Percentiles rank a stretch among this genome's conserved stretches.
Conservation (phyloP, 2,113 vertebrate genomes). For the Megaceryle maxima region DNA sequence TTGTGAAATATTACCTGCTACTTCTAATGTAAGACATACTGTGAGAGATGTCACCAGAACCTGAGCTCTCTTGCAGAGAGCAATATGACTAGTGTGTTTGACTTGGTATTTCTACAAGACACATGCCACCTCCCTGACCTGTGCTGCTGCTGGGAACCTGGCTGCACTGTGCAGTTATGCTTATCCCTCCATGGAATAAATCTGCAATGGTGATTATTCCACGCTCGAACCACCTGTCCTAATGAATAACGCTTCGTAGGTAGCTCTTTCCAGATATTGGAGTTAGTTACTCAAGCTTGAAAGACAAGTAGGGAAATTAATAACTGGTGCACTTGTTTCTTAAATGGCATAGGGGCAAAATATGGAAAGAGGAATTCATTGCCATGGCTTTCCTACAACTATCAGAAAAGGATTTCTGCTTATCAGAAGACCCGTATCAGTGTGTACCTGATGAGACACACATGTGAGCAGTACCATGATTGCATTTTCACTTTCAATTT, state of each 20-base stretch:
- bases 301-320: slow-evolving; percentile 37
- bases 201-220: slow-evolving; percentile 8
- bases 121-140: neutral
- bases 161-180: neutral
- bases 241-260: neutral
- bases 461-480: neutral
- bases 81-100: neutral
- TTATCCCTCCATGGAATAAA: slow-evolving; percentile 4
- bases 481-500: neutral
- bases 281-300: slow-evolving; percentile 45
- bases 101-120: neutral
- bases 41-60: neutral
- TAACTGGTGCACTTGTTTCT: neutral
- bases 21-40: neutral
- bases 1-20: neutral
- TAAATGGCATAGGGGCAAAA: neutral
- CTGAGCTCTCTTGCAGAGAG: neutral
- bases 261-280: neutral
- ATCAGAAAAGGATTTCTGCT: neutral
- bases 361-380: neutral
- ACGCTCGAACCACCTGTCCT: neutral
- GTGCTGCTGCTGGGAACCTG: neutral
- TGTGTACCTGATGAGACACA: neutral
- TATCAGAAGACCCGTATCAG: neutral
- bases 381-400: neutral